Percentiles rank a stretch among this genome's conserved stretches.
These are phyloP conservation scores for Clunio marinus DNA, from an alignment of 2,888 invertebrate species.

Conservation along the genomic window DNA sequence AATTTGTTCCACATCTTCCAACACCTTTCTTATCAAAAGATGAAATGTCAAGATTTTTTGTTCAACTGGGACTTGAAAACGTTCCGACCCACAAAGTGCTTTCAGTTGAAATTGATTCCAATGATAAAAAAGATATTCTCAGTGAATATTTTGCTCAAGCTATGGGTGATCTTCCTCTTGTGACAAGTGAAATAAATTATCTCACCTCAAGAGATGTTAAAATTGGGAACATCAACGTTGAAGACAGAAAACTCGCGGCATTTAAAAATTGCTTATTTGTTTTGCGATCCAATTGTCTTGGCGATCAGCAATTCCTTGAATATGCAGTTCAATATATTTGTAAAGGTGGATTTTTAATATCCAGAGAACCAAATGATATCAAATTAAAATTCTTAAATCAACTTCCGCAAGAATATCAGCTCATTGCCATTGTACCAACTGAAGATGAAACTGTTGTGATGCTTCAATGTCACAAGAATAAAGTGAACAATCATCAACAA, in stretches of 20 bases:
- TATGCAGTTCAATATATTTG: conserved; percentile 54
- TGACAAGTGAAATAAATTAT: conserved; percentile 63
- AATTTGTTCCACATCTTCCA: conserved; percentile 63
- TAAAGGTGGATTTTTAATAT: conserved; percentile 60
- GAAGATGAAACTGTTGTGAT: conserved; percentile 45
- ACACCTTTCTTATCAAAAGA: conserved; percentile 44
- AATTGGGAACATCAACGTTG: conserved; percentile 56
- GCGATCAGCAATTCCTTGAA: conserved; percentile 47
- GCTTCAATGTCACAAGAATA: conserved; percentile 43
- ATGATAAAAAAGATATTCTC: conserved; percentile 53
- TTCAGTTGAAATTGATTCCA: conserved; percentile 57
- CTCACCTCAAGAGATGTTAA: conserved; percentile 45
- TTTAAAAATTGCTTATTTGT: conserved; percentile 48
- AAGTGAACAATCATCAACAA: neutral
- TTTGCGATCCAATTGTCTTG: conserved; percentile 44
- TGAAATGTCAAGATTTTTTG: conserved; percentile 57
- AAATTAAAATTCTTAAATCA: conserved; percentile 48
- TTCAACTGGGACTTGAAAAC: conserved; percentile 73
- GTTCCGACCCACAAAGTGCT: conserved; percentile 59
- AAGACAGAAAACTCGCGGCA: conserved; percentile 57
- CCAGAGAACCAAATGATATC: conserved; percentile 56
- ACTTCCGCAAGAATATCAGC: conserved; percentile 44
- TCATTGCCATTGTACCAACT: conserved; percentile 45
- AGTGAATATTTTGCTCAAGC: conserved; percentile 57
- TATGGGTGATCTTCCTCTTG: conserved; percentile 64